These are phyloP conservation scores for Subacronicta megacephala DNA, from an alignment of 2,888 invertebrate species.

Conservation along the genomic window DNA sequence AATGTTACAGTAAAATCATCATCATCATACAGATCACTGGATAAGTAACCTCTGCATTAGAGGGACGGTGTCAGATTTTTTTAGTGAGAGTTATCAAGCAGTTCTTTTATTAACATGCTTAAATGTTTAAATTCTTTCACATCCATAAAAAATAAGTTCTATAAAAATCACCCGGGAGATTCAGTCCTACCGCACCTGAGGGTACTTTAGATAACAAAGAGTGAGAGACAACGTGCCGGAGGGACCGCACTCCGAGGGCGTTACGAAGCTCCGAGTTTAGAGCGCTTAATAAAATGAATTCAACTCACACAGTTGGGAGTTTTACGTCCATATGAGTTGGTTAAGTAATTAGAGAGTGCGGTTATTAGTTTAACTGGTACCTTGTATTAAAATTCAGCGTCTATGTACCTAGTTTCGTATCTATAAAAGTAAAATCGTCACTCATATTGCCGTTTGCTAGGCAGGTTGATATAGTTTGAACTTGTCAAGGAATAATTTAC, in stretches of 20 bases:
- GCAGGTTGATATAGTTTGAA: no score
- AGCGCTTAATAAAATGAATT: conserved; percentile 38
- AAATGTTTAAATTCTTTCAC: no score
- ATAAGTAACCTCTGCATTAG: no score
- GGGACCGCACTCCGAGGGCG: conserved; percentile 19
- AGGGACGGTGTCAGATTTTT: no score
- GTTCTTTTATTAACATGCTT: no score
- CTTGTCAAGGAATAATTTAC: no score
- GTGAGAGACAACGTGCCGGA: conserved; percentile 21
- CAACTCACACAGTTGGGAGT: conserved; percentile 1
- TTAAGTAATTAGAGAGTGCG: conserved; percentile 7
- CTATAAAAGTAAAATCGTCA: no score
- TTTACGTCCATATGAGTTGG: conserved; percentile 18
- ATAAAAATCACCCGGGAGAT: conserved; percentile 28
- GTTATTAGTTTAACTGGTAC: background rate
- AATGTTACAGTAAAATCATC: no score
- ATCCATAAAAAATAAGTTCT: conserved; percentile 6
- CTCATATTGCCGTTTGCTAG: no score
- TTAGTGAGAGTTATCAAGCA: no score
- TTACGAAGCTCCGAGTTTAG: conserved; percentile 33
- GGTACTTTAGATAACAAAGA: conserved; percentile 55
- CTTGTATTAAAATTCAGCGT: background rate
- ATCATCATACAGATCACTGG: no score
- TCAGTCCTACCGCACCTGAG: conserved; percentile 38
- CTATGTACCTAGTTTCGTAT: no score